phyloP scores from a whole-genome alignment of 2,113 vertebrate species.

The Odontesthes bonariensis region DNA sequence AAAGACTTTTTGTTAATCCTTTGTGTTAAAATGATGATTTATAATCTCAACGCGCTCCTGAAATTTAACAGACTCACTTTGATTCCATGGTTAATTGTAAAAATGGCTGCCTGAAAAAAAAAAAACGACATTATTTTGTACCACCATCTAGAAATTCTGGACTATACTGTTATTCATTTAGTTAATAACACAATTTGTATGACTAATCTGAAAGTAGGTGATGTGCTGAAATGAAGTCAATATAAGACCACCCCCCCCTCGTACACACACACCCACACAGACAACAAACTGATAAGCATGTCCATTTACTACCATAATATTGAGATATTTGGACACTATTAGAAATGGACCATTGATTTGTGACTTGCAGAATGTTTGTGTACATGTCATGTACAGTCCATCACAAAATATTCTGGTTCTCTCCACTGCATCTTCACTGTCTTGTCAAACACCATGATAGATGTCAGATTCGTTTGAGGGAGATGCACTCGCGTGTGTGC shows the following conservation, averaged over 20 bases:
- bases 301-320: background rate
- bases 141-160: too few species aligned
- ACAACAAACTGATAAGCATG: background rate
- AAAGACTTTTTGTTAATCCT: too few species aligned
- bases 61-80: too few species aligned
- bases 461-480: constrained; percentile 45
- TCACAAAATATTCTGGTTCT: constrained; percentile 17
- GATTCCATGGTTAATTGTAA: too few species aligned
- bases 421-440: constrained; percentile 6
- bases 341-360: background rate
- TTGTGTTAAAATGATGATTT: too few species aligned
- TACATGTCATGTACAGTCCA: constrained; percentile 15
- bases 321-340: background rate
- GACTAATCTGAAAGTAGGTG: too few species aligned
- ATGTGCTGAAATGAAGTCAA: too few species aligned
- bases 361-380: constrained; percentile 8
- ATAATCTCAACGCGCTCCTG: too few species aligned
- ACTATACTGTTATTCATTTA: too few species aligned
- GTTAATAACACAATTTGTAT: too few species aligned
- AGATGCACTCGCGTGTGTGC: constrained; percentile 42
- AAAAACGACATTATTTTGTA: background rate
- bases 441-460: constrained; percentile 48
- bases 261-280: too few species aligned
- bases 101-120: background rate
- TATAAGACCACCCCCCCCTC: too few species aligned